Evolutionary conservation across 2,888 invertebrate species (phyloP).

Genomic region (Cephus sareptanus): DNA sequence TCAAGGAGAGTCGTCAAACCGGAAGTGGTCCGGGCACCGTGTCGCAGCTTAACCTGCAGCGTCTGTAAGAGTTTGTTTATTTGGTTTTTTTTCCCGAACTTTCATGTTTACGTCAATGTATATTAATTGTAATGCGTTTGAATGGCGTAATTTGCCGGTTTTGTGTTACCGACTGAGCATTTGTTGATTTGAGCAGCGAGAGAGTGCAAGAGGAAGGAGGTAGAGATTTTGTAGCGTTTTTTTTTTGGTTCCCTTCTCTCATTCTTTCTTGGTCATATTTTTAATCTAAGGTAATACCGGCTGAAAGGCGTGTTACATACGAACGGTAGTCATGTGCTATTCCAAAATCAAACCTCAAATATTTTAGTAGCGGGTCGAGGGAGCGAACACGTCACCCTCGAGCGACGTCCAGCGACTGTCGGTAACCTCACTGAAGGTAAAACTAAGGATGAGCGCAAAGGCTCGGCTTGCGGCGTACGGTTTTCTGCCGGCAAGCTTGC

Average conservation of each 20-base stretch:
- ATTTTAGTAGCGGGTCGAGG: slow-evolving; percentile 64
- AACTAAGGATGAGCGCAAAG: slow-evolving; percentile 25
- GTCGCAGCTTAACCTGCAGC: slow-evolving; percentile 70
- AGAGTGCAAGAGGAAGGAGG: not conserved
- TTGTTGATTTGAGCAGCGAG: slow-evolving; percentile 15
- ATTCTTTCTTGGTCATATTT: not conserved
- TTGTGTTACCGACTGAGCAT: not conserved
- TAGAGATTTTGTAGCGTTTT: slow-evolving; percentile 16
- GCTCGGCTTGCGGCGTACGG: slow-evolving; percentile 15
- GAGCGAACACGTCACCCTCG: slow-evolving; percentile 63
- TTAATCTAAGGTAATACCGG: not conserved
- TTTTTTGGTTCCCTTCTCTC: slow-evolving; percentile 14
- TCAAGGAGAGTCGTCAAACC: slow-evolving; percentile 64
- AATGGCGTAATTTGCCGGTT: not conserved
- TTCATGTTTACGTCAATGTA: not conserved
- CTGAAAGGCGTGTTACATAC: not conserved
- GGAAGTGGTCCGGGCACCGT: slow-evolving; percentile 59
- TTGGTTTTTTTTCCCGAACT: not conserved
- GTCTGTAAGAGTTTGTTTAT: slow-evolving; percentile 67
- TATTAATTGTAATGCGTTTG: not conserved
- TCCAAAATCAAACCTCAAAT: slow-evolving; percentile 52
- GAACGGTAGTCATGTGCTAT: slow-evolving; percentile 16
- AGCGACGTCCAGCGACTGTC: slow-evolving; percentile 67
- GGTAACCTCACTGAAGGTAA: slow-evolving; percentile 69
- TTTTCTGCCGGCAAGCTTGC: slow-evolving; percentile 51